Evolutionary conservation across 1,140 invertebrate species (phyloP).

Genomic region (Drosophila persimilis): DNA sequence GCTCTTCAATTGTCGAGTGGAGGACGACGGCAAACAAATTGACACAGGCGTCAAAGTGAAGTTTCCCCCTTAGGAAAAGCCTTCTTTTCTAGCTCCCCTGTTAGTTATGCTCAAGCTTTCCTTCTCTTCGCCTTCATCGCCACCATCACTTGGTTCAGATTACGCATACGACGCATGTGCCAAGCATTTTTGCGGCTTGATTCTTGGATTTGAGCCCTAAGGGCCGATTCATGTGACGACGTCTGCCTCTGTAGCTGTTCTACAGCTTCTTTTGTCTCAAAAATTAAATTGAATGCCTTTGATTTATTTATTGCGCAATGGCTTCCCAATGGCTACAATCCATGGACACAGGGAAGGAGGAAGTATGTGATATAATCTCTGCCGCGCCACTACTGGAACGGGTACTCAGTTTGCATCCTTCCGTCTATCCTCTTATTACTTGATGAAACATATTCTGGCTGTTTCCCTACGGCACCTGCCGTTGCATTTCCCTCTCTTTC

Average conservation of each 20-base stretch:
- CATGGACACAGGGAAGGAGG: too few species aligned
- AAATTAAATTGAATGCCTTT: slow-evolving; percentile 73
- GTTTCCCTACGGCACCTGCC: too few species aligned
- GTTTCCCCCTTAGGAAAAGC: not conserved
- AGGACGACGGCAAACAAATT: slow-evolving; percentile 61
- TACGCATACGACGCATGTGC: slow-evolving; percentile 68
- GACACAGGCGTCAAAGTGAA: slow-evolving; percentile 54
- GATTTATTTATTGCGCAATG: slow-evolving; percentile 29
- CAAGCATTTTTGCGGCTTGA: slow-evolving; percentile 37
- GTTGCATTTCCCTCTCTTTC: too few species aligned
- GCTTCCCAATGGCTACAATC: too few species aligned
- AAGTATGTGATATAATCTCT: too few species aligned
- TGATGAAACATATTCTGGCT: too few species aligned
- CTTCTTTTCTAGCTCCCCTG: not conserved
- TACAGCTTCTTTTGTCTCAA: slow-evolving; percentile 35
- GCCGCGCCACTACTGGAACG: too few species aligned
- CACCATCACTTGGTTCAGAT: slow-evolving; percentile 41
- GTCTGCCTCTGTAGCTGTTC: not conserved
- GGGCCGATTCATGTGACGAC: not conserved
- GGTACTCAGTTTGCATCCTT: too few species aligned
- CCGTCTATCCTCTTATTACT: too few species aligned
- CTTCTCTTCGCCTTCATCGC: slow-evolving; percentile 23
- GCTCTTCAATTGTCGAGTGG: slow-evolving; percentile 43
- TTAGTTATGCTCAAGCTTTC: slow-evolving; percentile 38
- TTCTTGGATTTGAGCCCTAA: not conserved